These are phyloP conservation scores for Idaea aversata DNA, from an alignment of 2,888 invertebrate genomes.

Conservation along the genomic window DNA sequence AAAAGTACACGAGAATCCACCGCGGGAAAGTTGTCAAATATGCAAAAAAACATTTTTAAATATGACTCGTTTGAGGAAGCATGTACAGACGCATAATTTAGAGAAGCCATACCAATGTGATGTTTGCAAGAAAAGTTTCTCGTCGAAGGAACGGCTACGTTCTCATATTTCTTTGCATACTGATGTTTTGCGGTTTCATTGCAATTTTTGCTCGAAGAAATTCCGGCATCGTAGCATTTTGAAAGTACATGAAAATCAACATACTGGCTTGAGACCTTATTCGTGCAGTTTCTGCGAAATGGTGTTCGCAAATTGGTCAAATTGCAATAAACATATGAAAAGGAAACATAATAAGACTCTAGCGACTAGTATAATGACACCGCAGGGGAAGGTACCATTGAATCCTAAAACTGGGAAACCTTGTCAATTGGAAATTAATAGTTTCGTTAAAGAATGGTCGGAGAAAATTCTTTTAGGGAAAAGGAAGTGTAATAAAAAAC, in stretches of 20 bases:
- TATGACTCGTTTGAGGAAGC: slow-evolving; percentile 12
- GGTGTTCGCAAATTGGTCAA: slow-evolving; percentile 28
- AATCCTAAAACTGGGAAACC: slow-evolving; percentile 19
- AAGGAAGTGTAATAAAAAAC: neutral
- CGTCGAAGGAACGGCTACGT: slow-evolving; percentile 15
- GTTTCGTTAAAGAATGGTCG: neutral
- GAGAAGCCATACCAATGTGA: slow-evolving; percentile 18
- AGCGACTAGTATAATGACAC: slow-evolving; percentile 21
- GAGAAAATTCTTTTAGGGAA: neutral
- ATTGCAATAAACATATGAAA: slow-evolving; percentile 33
- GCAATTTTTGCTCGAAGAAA: slow-evolving; percentile 11
- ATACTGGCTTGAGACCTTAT: slow-evolving; percentile 27
- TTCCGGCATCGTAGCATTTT: slow-evolving; percentile 16
- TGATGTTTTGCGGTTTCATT: slow-evolving; percentile 11
- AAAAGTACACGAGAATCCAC: neutral
- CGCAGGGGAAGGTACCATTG: slow-evolving; percentile 19
- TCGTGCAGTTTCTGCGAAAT: slow-evolving; percentile 22
- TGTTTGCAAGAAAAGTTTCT: slow-evolving; percentile 12
- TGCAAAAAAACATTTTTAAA: slow-evolving; percentile 18
- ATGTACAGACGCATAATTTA: slow-evolving; percentile 16
- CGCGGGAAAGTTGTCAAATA: slow-evolving; percentile 11
- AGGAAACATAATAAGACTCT: slow-evolving; percentile 23
- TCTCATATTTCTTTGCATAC: slow-evolving; percentile 17
- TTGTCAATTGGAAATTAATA: slow-evolving; percentile 3
- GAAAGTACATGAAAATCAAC: slow-evolving; percentile 22